Evolutionary conservation across 2,797 vertebrate genomes (phyloP), one percentile per base, ranked within the genome.

Genomic region (Clamator glandarius): DNA sequence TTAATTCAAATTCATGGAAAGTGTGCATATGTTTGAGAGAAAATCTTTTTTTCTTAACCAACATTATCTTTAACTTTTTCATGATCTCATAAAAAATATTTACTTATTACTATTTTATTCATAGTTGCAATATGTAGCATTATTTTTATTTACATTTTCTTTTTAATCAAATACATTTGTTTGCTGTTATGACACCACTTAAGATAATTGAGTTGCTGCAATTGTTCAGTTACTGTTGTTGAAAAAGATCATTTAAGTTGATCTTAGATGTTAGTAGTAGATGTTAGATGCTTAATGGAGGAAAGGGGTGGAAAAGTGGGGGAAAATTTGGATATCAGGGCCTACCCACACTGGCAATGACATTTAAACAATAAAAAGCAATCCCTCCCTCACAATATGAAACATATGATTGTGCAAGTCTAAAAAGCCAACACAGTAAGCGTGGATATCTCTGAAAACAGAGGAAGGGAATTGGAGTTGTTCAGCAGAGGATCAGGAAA

Each of bases 361-460:
- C 72, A 96, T 93, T 95, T 88, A 92, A 91, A 78, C 79, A 91
- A 63, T 95, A 87, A 92, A 88, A 90, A 80, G 64, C 85, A 84
- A 59, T 84, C 63, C 57, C 57, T 90, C 77, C 84, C 74, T 91
- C 74, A 68, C 91, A 94, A 93, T 96, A 67, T 84, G 46, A 94
- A 97, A 94, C 92, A 93, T 88, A 86, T 92, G 91, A 95, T 90
- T 89, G 73, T 74, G 26, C 42, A 77, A 54, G 54, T 90, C 59
- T 93, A 79, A 91, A 90, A 88, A 87, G 46, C 44, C 70, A 91
- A 63, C 42, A 68, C 90, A 93, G 70, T 76, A 78, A 92, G 39
- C 41, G 68, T 79, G 41, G 33, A n/a, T 63, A 74, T 41, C 80
- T 86, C 61, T 68, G 68, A 78, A 81, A 91, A 79, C 23, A 39